Evolutionary conservation across 1,140 invertebrate species (phyloP).

Genomic region (Brachionus rubens): DNA sequence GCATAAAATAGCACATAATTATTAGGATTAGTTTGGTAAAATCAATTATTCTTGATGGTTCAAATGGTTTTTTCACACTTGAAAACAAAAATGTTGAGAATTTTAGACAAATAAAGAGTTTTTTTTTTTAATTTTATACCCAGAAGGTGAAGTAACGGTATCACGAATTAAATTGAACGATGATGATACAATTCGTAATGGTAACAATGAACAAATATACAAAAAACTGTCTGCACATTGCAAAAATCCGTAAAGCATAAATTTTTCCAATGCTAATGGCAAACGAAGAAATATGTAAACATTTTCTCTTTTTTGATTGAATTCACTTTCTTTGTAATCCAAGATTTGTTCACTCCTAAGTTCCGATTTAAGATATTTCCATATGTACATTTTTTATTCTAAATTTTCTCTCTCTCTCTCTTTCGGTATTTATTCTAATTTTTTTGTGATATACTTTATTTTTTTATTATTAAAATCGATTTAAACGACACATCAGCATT

Average conservation of each 20-base stretch:
- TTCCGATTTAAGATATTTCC: slow-evolving; percentile 36
- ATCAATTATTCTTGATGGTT: slow-evolving; percentile 40
- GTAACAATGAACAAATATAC: slow-evolving; percentile 95
- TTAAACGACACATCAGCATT: slow-evolving; percentile 11
- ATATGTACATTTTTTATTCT: slow-evolving; percentile 28
- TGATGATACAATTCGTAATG: slow-evolving; percentile 76
- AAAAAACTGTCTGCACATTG: slow-evolving; percentile 95
- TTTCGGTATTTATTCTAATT: too few species aligned
- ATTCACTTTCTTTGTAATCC: slow-evolving; percentile 29
- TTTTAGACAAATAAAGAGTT: too few species aligned
- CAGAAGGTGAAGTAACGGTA: too few species aligned
- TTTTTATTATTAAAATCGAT: too few species aligned
- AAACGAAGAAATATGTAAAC: slow-evolving; percentile 35
- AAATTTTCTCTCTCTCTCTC: background rate
- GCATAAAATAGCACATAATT: background rate
- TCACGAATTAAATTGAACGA: background rate
- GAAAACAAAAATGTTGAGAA: too few species aligned
- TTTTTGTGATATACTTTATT: too few species aligned
- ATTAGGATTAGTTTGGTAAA: slow-evolving; percentile 2
- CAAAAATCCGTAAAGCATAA: slow-evolving; percentile 92
- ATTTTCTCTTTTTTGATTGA: slow-evolving; percentile 44
- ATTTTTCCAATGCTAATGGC: slow-evolving; percentile 58
- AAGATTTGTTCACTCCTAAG: background rate
- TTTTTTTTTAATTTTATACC: too few species aligned
- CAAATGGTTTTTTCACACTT: background rate